These are phyloP conservation scores for Zaprionus gabonicus DNA, from an alignment of 1,140 invertebrate genomes.

Conservation along the genomic window DNA sequence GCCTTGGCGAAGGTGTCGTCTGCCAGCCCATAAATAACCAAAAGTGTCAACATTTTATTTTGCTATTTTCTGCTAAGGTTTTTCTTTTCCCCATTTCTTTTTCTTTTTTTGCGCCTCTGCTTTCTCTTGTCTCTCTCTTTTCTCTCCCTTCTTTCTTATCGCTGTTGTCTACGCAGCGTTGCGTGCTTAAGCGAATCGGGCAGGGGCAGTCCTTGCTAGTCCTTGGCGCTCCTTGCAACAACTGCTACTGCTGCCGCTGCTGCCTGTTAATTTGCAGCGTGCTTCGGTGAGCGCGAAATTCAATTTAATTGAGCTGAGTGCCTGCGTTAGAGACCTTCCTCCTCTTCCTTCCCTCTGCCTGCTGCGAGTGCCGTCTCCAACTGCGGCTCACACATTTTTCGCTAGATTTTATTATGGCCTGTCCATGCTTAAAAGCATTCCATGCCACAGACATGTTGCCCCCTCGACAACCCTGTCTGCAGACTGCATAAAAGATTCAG, in stretches of 20 bases:
- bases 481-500: conserved; percentile 80
- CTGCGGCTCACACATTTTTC: conserved; percentile 73
- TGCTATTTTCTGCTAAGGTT: conserved; percentile 75
- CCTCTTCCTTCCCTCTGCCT: not conserved
- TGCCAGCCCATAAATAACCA: conserved; percentile 78
- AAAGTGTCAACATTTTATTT: conserved; percentile 83
- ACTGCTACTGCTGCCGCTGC: conserved; percentile 40
- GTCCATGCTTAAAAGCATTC: conserved; percentile 74
- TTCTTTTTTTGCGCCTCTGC: not conserved
- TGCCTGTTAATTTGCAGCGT: conserved; percentile 78
- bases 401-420: conserved; percentile 78
- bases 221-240: conserved; percentile 46
- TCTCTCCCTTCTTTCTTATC: conserved; percentile 20
- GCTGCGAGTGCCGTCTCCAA: not conserved
- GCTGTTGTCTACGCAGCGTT: conserved; percentile 63
- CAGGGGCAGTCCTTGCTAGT: conserved; percentile 47
- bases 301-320: conserved; percentile 83
- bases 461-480: not conserved
- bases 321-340: conserved; percentile 38
- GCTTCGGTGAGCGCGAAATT: conserved; percentile 82
- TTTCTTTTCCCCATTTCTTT: not conserved
- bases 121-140: not conserved
- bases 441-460: conserved; percentile 51
- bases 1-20: conserved; percentile 68
- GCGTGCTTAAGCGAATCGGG: conserved; percentile 80